Evolutionary conservation across 2,888 invertebrate species (phyloP).

Genomic region (Celastrina argiolus): DNA sequence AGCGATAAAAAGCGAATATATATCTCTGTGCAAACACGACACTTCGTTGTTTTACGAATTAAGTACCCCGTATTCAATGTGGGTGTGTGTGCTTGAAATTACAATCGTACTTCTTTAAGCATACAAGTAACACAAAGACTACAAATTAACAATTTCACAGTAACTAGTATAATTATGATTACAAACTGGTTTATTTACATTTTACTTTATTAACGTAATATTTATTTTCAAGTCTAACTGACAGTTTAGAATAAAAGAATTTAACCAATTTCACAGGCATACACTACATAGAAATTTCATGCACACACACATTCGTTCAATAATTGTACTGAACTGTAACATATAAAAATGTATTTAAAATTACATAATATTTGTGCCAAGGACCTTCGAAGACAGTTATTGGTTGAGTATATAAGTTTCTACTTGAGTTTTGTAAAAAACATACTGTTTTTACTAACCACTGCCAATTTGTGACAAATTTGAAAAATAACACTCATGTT

Average conservation of each 20-base stretch:
- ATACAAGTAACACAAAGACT: background rate
- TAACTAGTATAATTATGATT: background rate
- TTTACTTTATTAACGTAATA: background rate
- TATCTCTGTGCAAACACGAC: conserved; percentile 22
- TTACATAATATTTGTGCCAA: conserved; percentile 1
- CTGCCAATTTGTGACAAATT: background rate
- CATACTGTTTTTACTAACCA: background rate
- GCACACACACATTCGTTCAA: background rate
- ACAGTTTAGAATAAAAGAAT: background rate
- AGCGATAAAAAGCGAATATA: conserved; percentile 24
- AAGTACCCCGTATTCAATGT: conserved; percentile 20
- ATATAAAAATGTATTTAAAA: background rate
- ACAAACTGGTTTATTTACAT: background rate
- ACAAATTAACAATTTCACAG: background rate
- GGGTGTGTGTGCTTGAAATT: background rate
- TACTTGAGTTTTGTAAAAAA: background rate
- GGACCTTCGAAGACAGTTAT: too few species aligned
- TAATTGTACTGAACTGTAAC: background rate
- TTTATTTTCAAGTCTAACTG: background rate
- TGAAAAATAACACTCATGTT: background rate
- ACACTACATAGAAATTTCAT: background rate
- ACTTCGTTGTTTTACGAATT: conserved; percentile 26
- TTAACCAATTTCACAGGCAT: background rate
- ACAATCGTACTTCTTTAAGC: background rate
- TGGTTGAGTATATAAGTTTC: background rate